phyloP scores from a whole-genome alignment of 2,888 invertebrate species.

The Panopea generosa region DNA sequence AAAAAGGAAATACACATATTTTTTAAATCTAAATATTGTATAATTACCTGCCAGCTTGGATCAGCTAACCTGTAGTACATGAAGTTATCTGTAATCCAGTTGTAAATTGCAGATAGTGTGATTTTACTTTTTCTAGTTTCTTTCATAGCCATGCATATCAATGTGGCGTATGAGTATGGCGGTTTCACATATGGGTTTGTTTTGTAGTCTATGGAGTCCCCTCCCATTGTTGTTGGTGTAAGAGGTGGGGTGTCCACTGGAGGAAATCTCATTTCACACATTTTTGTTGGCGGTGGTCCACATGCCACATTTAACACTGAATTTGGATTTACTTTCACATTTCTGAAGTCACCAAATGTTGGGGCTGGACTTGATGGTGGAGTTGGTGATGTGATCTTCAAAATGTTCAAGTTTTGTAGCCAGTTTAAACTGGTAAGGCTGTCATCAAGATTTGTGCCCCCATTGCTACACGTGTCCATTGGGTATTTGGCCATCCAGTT shows the following conservation, averaged over 20 bases:
- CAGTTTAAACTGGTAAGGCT: constrained; percentile 95
- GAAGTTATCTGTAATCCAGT: constrained; percentile 96
- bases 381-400: constrained; percentile 91
- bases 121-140: constrained; percentile 94
- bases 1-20: no score
- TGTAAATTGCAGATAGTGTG: constrained; percentile 94
- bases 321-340: constrained; percentile 83
- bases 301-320: constrained; percentile 77
- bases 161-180: constrained; percentile 95
- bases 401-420: constrained; percentile 94
- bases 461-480: constrained; percentile 76
- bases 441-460: constrained; percentile 86
- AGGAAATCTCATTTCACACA: constrained; percentile 69
- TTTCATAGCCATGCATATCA: constrained; percentile 97
- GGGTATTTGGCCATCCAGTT: constrained; percentile 84
- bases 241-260: constrained; percentile 68
- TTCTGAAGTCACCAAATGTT: constrained; percentile 66
- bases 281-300: constrained; percentile 70
- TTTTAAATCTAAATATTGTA: no score
- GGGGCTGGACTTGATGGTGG: constrained; percentile 89
- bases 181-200: constrained; percentile 93
- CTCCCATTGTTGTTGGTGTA: constrained; percentile 63
- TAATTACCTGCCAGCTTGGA: constrained; percentile 95
- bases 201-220: constrained; percentile 90
- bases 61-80: constrained; percentile 95